phyloP scores from a whole-genome alignment of 1,140 invertebrate species.

The Halyomorpha halys region DNA sequence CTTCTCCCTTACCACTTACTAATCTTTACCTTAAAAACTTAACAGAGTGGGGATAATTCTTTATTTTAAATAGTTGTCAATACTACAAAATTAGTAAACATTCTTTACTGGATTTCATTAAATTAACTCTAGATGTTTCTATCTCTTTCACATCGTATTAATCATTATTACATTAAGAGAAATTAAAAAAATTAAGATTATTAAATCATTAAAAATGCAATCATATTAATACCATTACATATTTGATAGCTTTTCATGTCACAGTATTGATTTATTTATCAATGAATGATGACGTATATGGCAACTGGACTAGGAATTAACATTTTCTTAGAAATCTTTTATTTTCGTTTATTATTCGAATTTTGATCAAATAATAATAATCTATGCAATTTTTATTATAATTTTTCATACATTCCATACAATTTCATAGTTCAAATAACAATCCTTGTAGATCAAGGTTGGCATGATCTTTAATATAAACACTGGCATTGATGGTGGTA shows the following conservation, averaged over 20 bases:
- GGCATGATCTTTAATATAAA: constrained; percentile 25
- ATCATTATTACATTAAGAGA: neutral
- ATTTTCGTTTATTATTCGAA: neutral
- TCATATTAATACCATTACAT: no score
- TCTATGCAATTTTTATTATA: no score
- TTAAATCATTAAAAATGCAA: no score
- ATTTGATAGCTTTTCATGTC: neutral
- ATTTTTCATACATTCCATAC: neutral
- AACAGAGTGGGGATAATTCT: neutral
- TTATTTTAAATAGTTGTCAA: no score
- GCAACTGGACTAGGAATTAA: neutral
- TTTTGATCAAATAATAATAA: neutral
- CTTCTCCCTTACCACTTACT: constrained; percentile 1
- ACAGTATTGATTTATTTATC: constrained; percentile 14
- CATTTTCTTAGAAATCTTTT: neutral
- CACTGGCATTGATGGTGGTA: constrained; percentile 28
- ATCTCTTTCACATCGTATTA: neutral
- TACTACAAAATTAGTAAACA: no score
- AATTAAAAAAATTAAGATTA: no score
- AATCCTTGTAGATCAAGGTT: constrained; percentile 19
- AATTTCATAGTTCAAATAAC: neutral
- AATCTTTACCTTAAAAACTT: neutral
- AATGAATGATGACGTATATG: constrained; percentile 15
- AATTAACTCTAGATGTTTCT: neutral
- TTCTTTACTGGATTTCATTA: neutral